phyloP scores from a whole-genome alignment of 53 echinoderm and acorn worm genomes.

The Echinometra lucunter region DNA sequence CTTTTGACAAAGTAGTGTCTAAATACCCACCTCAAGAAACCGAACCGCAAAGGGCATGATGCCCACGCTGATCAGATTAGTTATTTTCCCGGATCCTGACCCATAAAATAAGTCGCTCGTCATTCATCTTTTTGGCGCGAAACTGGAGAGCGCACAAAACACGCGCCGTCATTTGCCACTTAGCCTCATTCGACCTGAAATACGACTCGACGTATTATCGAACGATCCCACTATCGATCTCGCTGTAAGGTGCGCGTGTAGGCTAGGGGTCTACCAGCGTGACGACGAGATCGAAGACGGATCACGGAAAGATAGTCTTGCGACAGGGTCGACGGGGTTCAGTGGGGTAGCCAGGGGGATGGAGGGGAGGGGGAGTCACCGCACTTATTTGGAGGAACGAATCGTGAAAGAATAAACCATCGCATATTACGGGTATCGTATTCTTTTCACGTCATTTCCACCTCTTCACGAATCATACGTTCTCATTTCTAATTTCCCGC shows the following conservation, averaged over 20 bases:
- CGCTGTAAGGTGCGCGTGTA: neutral
- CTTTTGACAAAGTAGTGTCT: neutral
- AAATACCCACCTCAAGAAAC: neutral
- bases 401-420: no score
- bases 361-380: no score
- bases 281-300: slow-evolving; percentile 6
- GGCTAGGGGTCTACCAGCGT: neutral
- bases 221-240: neutral
- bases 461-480: no score
- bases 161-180: slow-evolving; percentile 28
- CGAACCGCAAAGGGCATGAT: neutral
- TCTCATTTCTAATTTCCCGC: no score
- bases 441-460: no score
- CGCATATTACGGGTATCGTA: no score
- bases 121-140: slow-evolving; percentile 45
- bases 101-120: neutral
- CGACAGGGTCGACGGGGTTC: neutral
- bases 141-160: slow-evolving; percentile 9
- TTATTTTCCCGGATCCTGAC: neutral
- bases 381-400: no score
- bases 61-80: neutral
- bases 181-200: slow-evolving; percentile 41
- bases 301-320: neutral
- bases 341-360: neutral
- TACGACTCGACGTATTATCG: neutral